Conservation (phyloP, 1,140 invertebrate genomes). For the Pseudomyrmex concolor region DNA sequence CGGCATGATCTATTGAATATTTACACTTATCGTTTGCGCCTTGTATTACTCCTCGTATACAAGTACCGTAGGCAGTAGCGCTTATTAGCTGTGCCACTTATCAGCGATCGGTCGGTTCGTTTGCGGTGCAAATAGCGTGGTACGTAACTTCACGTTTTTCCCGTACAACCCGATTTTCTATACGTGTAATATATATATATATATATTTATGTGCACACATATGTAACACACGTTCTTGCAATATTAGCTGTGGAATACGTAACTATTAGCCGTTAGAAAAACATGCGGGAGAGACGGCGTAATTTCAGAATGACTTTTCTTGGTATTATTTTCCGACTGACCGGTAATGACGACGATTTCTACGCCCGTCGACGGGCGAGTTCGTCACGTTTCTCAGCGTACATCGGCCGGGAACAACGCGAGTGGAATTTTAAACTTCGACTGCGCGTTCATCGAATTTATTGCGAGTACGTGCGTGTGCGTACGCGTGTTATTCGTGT, state of each 20-base stretch:
- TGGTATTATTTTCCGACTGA: neutral
- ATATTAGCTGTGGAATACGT: neutral
- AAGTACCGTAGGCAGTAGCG: neutral
- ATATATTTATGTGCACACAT: too few species aligned
- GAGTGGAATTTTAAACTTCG: constrained; percentile 41
- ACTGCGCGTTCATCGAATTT: constrained; percentile 33
- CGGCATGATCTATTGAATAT: constrained; percentile 12
- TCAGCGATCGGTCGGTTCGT: constrained; percentile 41
- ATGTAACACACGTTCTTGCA: neutral
- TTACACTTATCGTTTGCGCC: constrained; percentile 14
- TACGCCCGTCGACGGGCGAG: neutral
- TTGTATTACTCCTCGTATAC: neutral
- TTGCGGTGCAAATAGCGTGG: constrained; percentile 16
- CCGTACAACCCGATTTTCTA: neutral
- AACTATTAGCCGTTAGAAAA: neutral
- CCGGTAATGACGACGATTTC: constrained; percentile 7
- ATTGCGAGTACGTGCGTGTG: neutral
- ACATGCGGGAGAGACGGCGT: neutral
- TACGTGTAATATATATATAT: neutral
- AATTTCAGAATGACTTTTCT: neutral
- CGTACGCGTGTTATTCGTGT: neutral
- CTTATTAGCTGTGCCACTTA: constrained; percentile 19
- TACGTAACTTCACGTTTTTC: neutral
- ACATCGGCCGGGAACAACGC: constrained; percentile 8
- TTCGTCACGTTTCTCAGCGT: constrained; percentile 23